Base-by-base conservation (phyloP, 2,888 invertebrate species). In the Drosophila diplacantha region DNA sequence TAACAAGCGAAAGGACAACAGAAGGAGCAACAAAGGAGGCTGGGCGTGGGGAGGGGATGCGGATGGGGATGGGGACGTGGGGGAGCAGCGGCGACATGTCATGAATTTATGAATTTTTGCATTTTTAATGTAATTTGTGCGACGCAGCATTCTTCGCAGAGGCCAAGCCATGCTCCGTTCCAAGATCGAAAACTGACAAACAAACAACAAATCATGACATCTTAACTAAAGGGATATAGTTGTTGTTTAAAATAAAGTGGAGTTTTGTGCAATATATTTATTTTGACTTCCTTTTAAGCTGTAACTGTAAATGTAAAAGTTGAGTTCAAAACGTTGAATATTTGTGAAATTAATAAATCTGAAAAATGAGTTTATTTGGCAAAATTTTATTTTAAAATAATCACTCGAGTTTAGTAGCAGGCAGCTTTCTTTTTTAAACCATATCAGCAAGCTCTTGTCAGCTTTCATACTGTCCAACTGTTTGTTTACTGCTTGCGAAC, bases 81-180 rank as follows among this genome's bases (percentile, higher is more conserved):
- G 41, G 16, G 34, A 14, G 50, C 34, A 37, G 41, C 69, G 58
- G 81, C 79, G 76, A 81, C 78, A 81, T 74, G 78, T 79, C 81
- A 78, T 78, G 81, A 81, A 80, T 80, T 82, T 78, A 82, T 82
- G 81, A 80, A 75, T 81, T 79, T 79, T 83, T 79, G 79, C 72
- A 81, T 81, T 75, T 83, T 83, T 72, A 81, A 81, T 81, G 81
- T 81, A 81, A 83, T 81, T 81, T 81, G 79, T 75, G 47, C 51
- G 35, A 61, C 41, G 60, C 60, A 50, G 41, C 60, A 22, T 50
- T 29, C 60, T 31, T 31, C 41, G 29, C 51, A 26, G 24, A 38
- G 16, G 18, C 29, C 37, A 24, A 26, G 20, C 11, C 20, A 24
- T 12, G 20, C 11, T 26, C 9, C n/a, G 26, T 16, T 20, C 16